Conservation (phyloP, 1,140 invertebrate species). For the Chlorops oryzae region DNA sequence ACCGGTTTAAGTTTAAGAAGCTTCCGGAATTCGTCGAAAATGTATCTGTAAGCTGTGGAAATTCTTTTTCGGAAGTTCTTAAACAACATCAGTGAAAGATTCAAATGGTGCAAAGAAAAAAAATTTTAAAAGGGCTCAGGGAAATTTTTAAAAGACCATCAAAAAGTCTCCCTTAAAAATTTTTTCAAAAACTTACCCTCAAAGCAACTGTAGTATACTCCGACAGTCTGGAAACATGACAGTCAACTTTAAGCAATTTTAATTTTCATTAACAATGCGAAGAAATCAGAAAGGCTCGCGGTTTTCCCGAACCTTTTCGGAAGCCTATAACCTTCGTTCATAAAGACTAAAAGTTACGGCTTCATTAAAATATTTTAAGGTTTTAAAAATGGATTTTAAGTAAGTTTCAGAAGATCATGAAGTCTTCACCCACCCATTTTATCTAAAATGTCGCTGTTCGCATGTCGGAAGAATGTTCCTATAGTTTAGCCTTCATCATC, state of each 20-base stretch:
- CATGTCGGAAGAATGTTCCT: constrained; percentile 94
- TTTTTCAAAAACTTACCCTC: constrained; percentile 63
- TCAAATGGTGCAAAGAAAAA: too few relatives aligned
- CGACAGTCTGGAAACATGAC: constrained; percentile 91
- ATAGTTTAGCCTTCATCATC: too few relatives aligned
- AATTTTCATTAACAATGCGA: constrained; percentile 98
- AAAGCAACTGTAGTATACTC: constrained; percentile 97
- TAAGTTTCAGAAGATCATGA: constrained; percentile 97
- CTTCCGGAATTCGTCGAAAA: too few relatives aligned
- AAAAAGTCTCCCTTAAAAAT: too few relatives aligned
- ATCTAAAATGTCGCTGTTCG: constrained; percentile 97
- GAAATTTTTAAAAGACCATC: too few relatives aligned
- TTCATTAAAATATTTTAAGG: constrained; percentile 93
- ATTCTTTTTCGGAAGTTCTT: too few relatives aligned
- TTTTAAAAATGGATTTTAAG: constrained; percentile 91
- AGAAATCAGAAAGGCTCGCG: constrained; percentile 95
- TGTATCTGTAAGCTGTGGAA: too few relatives aligned
- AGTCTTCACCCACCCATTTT: constrained; percentile 96
- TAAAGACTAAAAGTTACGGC: constrained; percentile 95
- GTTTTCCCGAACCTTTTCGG: constrained; percentile 98
- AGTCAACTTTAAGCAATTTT: constrained; percentile 90
- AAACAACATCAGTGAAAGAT: too few relatives aligned
- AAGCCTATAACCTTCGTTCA: constrained; percentile 84
- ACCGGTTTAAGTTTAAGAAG: too few relatives aligned
- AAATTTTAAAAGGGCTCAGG: too few relatives aligned